Evolutionary conservation across 2,888 invertebrate genomes (phyloP), one percentile per base, ranked within the genome.

Genomic region (Tetragonisca angustula): DNA sequence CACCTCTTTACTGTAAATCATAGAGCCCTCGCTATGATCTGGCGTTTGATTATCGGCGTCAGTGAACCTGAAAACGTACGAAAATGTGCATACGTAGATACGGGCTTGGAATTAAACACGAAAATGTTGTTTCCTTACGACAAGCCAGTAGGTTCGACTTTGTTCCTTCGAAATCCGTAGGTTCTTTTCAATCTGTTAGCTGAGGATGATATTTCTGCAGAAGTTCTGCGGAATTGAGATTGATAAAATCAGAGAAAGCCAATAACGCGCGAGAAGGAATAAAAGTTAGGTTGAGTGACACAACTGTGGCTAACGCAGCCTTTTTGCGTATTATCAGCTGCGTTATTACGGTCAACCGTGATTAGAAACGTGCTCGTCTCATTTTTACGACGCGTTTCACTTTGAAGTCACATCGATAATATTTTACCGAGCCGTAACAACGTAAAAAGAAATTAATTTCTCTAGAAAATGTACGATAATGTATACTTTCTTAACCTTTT

Each of bases 101-200:
- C 1, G 13, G 5, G 1, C 2, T 15, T 32, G 3, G 32, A 32
- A 32, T 32, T 32, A 4, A 32, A 32, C 2, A 32, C 32, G 6
- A 36, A 52, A 4, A 17, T 43, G 3, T 61, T 11, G 17, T 36
- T 69, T 72, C 6, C 83, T 88, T 76, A 89, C 89, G 19, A 27
- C 4, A 59, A 11, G 27, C 67, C 65, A 11, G 36, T 49, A 2
- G 89, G 87, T 13, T 87, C 87, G 27, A 88, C 59, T 68, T 73
- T 89, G 71, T 88, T 88, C 56, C 78, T 86, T n/a, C 70, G 67
- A 0, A 83, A 62, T 4, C 73, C 36, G 19, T 54, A 52, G 0
- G 56, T 24, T 43, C n/a, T 78, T 32, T 75, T 88, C 0, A 1
- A 6, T 27, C 36, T 75, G n/a, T 11, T 21, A 64, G 17, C 24